Base-by-base conservation (phyloP, 2,113 vertebrate species). In the Cervus canadensis region DNA sequence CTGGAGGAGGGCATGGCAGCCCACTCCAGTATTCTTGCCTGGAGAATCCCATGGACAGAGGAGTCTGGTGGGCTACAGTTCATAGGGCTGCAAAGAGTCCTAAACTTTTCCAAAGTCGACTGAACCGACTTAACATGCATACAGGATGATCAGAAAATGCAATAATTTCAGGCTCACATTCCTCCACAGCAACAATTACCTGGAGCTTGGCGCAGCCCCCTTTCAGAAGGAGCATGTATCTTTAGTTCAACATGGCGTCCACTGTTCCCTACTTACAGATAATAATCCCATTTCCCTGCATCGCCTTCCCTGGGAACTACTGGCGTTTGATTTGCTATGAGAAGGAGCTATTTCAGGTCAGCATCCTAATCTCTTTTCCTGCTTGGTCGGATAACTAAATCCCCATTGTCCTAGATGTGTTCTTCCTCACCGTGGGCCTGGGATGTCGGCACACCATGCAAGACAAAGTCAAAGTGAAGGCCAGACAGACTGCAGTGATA, bases 321-420 rank as follows among this genome's bases (percentile, higher is more conserved):
- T n/a, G 36, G 50, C 10, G 0, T n/a, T 28, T 67, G 50, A 16
- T n/a, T 33, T 40, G 2, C 4, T 15, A 17, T 0, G 0, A 4
- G 2, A 7, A 16, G 2, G 15, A 21, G 8, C 8, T 23, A 4
- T 40, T 45, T 56, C 28, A 25, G 15, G 25, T 23, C 84, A 14
- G 48, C 17, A 13, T 28, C 43, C 40, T 40, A 9, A 33, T 30
- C 56, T 25, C 19, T 60, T 23, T 52, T n/a, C 62, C 15, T 59
- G 0, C 1, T 56, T 4, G 5, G 26, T 23, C 36, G 0, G 19
- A 14, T 48, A 43, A 25, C 40, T 40, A 71, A 14, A 54, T 3
- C 25, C 84, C 57, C 2, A 2, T 15, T 11, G 7, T 48, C 45
- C 14, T 6, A 1, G 0, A 3, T 2, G 2, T 9, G 10, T 0